Percentiles rank a stretch among this genome's conserved stretches.
Evolutionary conservation across 2,888 invertebrate genomes (phyloP).

Genomic region (Lamellibrachia columna): DNA sequence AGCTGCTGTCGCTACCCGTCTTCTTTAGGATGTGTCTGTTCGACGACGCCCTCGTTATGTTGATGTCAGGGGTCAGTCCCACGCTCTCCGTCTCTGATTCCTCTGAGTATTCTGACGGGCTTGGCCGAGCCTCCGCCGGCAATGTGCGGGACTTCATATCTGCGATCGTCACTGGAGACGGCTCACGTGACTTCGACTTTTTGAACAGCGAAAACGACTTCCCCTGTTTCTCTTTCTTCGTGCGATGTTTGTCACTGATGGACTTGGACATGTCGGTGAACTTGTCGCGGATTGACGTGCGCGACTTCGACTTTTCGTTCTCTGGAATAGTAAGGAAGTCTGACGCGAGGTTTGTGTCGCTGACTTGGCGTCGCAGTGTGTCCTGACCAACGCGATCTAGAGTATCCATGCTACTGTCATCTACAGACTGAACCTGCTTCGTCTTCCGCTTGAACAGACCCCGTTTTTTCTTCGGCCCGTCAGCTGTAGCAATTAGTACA

Average conservation of each 20-base stretch:
- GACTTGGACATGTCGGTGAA: slow-evolving; percentile 43
- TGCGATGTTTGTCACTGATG: slow-evolving; percentile 34
- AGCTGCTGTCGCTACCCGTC: slow-evolving; percentile 37
- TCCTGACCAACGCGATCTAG: slow-evolving; percentile 7
- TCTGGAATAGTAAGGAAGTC: slow-evolving; percentile 49
- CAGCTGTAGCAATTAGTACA: neutral
- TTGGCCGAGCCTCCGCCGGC: slow-evolving; percentile 67
- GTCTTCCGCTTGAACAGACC: slow-evolving; percentile 50
- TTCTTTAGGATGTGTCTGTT: slow-evolving; percentile 30
- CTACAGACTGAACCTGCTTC: slow-evolving; percentile 65
- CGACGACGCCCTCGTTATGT: neutral
- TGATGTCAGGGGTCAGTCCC: slow-evolving; percentile 25
- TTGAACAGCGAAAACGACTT: slow-evolving; percentile 77
- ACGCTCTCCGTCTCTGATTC: slow-evolving; percentile 46
- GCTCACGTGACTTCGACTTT: slow-evolving; percentile 71
- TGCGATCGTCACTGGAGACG: slow-evolving; percentile 72
- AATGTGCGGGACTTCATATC: slow-evolving; percentile 78
- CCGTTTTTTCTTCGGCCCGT: slow-evolving; percentile 24
- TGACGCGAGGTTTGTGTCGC: slow-evolving; percentile 61
- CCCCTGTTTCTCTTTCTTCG: slow-evolving; percentile 35
- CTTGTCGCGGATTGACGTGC: slow-evolving; percentile 51
- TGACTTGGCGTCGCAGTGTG: slow-evolving; percentile 57
- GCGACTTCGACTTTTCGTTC: slow-evolving; percentile 38
- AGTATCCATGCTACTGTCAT: slow-evolving; percentile 45
- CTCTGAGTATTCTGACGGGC: slow-evolving; percentile 43